Percentiles rank a stretch among this genome's conserved stretches.
Conservation (phyloP, 2,888 invertebrate species). For the Dinocampus coccinellae region DNA sequence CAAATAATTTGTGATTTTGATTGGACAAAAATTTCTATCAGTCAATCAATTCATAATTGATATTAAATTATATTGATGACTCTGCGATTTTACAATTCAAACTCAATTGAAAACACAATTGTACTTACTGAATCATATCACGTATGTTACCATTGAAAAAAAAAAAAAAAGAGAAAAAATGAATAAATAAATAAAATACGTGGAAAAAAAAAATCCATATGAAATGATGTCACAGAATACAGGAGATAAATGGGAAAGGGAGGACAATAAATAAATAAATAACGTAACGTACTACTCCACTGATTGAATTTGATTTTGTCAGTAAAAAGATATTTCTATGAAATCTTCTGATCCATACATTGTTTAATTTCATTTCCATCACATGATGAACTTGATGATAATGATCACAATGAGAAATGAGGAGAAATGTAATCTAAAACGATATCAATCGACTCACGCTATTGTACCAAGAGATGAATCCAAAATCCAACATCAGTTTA, state of each 20-base stretch:
- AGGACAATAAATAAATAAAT: too few species aligned
- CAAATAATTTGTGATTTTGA: too few species aligned
- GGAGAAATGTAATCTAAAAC: background rate
- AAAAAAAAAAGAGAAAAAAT: background rate
- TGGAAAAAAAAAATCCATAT: background rate
- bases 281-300: background rate
- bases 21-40: background rate
- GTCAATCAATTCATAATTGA: background rate
- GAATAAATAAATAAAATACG: background rate
- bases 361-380: background rate
- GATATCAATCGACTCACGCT: background rate
- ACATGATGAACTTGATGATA: background rate
- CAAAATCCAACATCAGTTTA: conserved; percentile 10
- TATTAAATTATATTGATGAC: background rate
- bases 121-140: background rate
- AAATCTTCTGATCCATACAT: background rate
- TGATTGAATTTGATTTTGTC: background rate
- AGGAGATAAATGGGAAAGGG: too few species aligned
- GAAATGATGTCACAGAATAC: background rate
- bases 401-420: background rate
- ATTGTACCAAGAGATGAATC: conserved; percentile 8
- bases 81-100: conserved; percentile 4
- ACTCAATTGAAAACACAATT: background rate
- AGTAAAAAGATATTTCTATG: background rate
- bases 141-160: background rate